phyloP scores from a whole-genome alignment of 2,888 invertebrate genomes.

The Apotomis capreana region DNA sequence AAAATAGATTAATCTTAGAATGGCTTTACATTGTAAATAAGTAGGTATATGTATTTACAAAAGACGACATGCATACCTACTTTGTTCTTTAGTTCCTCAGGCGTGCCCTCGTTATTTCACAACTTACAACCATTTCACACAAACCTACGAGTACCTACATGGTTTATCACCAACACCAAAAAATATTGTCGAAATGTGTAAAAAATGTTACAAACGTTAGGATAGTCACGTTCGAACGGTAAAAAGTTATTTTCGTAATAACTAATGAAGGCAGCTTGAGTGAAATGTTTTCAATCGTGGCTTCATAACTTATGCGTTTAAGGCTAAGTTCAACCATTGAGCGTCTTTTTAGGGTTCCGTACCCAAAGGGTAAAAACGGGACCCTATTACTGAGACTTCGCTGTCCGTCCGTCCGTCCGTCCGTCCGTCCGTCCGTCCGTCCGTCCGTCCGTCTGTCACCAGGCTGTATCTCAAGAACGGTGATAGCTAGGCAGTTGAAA shows the following conservation, averaged over 20 bases:
- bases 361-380: too few relatives aligned
- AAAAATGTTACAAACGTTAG: conserved; percentile 7
- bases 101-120: background rate
- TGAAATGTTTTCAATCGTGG: conserved; percentile 4
- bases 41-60: too few relatives aligned
- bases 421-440: too few relatives aligned
- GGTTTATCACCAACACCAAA: conserved; percentile 8
- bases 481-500: too few relatives aligned
- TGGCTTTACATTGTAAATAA: too few relatives aligned
- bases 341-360: background rate
- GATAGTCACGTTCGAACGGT: conserved; percentile 28
- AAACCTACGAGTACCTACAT: conserved; percentile 22
- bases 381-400: too few relatives aligned
- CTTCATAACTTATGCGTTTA: conserved; percentile 7
- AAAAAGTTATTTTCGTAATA: conserved; percentile 22
- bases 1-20: too few relatives aligned
- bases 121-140: background rate
- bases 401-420: too few relatives aligned
- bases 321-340: conserved; percentile 1
- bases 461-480: too few relatives aligned
- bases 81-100: too few relatives aligned
- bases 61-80: too few relatives aligned
- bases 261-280: conserved; percentile 14
- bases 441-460: too few relatives aligned
- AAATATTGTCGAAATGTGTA: conserved; percentile 17